These are phyloP conservation scores for Rhynchomys soricoides DNA, from an alignment of 2,113 vertebrate species.

Conservation along the genomic window DNA sequence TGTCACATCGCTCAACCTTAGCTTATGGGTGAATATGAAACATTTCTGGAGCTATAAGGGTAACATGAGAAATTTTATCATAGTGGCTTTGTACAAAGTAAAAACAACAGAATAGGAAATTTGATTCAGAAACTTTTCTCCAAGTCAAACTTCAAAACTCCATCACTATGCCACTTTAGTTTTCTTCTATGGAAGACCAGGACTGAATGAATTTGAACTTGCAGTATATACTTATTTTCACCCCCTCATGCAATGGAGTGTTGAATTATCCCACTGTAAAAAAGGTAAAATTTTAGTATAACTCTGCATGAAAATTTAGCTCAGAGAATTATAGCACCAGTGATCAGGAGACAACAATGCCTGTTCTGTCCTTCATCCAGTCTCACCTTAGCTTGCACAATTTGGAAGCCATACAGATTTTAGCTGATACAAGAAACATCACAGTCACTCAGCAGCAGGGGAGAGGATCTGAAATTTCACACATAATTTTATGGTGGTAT, in stretches of 20 bases:
- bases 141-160: background rate
- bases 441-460: slow-evolving; percentile 66
- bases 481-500: slow-evolving; percentile 53
- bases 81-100: background rate
- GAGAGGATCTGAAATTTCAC: slow-evolving; percentile 57
- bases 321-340: background rate
- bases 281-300: slow-evolving; percentile 33
- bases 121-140: background rate
- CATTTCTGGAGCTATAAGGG: background rate
- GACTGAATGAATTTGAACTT: background rate
- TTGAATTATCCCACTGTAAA: slow-evolving; percentile 28
- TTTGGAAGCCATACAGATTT: slow-evolving; percentile 69
- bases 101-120: background rate
- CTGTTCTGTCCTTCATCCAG: background rate
- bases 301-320: slow-evolving; percentile 23
- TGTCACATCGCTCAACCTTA: background rate
- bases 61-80: background rate
- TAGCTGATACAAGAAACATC: slow-evolving; percentile 39
- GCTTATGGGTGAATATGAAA: background rate
- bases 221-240: slow-evolving; percentile 38
- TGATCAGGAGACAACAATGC: background rate
- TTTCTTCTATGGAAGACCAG: background rate
- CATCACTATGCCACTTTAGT: background rate
- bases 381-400: background rate
- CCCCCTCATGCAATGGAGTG: slow-evolving; percentile 19